phyloP scores from a whole-genome alignment of 1,140 invertebrate species.

The Mercenaria mercenaria region DNA sequence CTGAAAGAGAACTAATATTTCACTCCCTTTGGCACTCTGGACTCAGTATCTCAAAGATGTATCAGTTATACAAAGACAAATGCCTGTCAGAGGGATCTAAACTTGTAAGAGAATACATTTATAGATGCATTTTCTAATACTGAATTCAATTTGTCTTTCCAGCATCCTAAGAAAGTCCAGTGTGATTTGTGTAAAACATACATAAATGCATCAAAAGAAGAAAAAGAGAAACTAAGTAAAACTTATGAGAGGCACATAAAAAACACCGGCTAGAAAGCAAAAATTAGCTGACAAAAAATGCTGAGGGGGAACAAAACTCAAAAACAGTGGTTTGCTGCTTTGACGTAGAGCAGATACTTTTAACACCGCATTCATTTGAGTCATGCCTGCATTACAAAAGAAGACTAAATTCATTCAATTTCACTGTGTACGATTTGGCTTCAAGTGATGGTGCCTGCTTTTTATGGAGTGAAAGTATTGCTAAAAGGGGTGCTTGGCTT shows the following conservation, averaged over 20 bases:
- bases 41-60: conserved; percentile 25
- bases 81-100: neutral
- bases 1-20: neutral
- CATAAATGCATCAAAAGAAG: neutral
- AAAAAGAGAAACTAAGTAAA: neutral
- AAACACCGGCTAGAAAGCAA: neutral
- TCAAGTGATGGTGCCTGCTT: neutral
- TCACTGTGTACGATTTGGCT: conserved; percentile 27
- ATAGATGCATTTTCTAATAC: conserved; percentile 12
- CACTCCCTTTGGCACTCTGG: neutral
- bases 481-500: conserved; percentile 34
- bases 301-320: neutral
- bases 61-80: neutral
- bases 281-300: conserved; percentile 20
- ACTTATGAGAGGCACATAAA: neutral
- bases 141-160: conserved; percentile 31
- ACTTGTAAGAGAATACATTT: neutral
- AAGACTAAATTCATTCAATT: conserved; percentile 34
- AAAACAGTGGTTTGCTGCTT: neutral
- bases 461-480: conserved; percentile 24
- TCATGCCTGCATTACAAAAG: conserved; percentile 25
- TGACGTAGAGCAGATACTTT: conserved; percentile 28
- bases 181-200: conserved; percentile 24
- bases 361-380: conserved; percentile 32
- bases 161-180: conserved; percentile 23